Evolutionary conservation across 2,888 invertebrate genomes (phyloP).

Genomic region (Achlya flavicornis): DNA sequence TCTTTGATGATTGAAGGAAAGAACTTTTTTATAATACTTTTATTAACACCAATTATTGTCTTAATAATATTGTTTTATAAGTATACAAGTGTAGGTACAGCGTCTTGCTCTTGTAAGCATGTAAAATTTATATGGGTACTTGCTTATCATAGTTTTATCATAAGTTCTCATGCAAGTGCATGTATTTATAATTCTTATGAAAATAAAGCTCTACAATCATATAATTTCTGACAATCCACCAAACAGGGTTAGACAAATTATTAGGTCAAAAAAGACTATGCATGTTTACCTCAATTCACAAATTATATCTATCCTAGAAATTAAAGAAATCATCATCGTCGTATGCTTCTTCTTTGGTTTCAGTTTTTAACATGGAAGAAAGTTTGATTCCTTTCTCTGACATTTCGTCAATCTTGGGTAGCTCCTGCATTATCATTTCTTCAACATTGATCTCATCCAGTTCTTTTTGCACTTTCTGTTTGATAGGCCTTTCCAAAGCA

Average conservation of each 20-base stretch:
- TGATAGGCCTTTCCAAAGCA: constrained; percentile 91
- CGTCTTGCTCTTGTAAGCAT: no score
- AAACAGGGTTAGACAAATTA: neutral
- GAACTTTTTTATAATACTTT: no score
- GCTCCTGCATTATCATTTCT: constrained; percentile 87
- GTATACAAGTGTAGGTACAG: no score
- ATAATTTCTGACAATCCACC: neutral
- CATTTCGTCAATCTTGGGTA: constrained; percentile 86
- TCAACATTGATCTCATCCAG: constrained; percentile 90
- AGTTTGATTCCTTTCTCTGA: constrained; percentile 75
- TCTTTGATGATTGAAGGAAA: no score
- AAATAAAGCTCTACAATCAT: no score
- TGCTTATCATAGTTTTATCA: no score
- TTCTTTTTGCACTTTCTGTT: constrained; percentile 88
- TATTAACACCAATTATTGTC: no score
- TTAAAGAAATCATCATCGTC: constrained; percentile 80
- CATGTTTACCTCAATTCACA: neutral
- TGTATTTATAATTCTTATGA: no score
- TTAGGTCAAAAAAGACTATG: no score
- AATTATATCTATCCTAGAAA: constrained; percentile 43
- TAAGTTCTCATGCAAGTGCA: no score
- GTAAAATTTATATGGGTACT: no score
- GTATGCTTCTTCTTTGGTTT: constrained; percentile 45
- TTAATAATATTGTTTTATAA: no score
- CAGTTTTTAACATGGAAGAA: constrained; percentile 57